Conservation (phyloP, 2,113 vertebrate species). For the Progne subis region DNA sequence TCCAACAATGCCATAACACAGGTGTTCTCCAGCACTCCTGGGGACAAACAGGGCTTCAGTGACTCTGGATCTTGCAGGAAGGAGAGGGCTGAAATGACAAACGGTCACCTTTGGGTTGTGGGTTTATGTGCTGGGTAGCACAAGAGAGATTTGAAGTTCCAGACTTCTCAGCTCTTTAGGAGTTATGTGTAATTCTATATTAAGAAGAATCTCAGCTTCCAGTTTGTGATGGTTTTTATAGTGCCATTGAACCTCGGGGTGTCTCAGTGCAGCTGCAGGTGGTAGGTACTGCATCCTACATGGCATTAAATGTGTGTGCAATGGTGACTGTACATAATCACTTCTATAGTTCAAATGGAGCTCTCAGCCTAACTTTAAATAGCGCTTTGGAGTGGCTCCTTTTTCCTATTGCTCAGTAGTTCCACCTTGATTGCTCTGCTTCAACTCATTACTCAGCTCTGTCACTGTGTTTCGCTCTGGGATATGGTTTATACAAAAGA, state of each 20-base stretch:
- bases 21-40: neutral
- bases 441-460: conserved; percentile 21
- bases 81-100: neutral
- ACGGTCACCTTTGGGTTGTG: neutral
- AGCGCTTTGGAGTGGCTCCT: neutral
- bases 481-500: conserved; percentile 50
- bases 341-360: neutral
- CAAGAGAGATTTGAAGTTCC: neutral
- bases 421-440: conserved; percentile 41
- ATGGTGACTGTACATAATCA: neutral
- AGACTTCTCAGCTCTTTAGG: neutral
- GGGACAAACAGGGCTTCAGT: neutral
- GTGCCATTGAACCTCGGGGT: neutral
- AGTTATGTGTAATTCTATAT: neutral
- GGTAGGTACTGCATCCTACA: neutral
- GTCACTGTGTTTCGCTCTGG: conserved; percentile 21
- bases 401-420: neutral
- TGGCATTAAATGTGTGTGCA: neutral
- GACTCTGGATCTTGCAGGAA: neutral
- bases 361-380: neutral
- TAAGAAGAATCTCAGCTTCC: neutral
- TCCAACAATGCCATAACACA: neutral
- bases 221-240: neutral
- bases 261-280: neutral
- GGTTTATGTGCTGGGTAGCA: neutral